Conservation (phyloP, 2,888 invertebrate species). For the Hydrotaea diabolus region DNA sequence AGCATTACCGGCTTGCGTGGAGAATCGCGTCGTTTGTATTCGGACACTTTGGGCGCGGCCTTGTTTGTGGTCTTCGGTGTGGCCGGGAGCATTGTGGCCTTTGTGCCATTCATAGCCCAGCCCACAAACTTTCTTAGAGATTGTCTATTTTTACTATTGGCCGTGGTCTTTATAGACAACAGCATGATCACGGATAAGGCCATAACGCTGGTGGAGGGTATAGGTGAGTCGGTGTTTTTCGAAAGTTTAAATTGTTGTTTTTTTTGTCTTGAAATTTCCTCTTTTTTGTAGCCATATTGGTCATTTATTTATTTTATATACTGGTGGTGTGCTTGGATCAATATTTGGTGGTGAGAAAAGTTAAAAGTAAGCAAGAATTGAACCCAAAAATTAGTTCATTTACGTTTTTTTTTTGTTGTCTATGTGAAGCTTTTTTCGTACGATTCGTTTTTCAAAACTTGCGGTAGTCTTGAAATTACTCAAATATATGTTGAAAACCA, state of each 20-base stretch:
- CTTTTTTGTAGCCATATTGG: conserved; percentile 65
- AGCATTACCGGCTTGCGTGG: conserved; percentile 81
- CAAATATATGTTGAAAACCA: too few species aligned
- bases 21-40: conserved; percentile 78
- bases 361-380: conserved; percentile 66
- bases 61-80: conserved; percentile 84
- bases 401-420: too few species aligned
- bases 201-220: conserved; percentile 65
- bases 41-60: conserved; percentile 83
- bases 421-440: too few species aligned
- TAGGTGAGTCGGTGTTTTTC: conserved; percentile 40
- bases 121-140: conserved; percentile 70
- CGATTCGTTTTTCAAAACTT: too few species aligned
- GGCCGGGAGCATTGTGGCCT: conserved; percentile 82
- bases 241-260: too few species aligned
- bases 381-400: too few species aligned
- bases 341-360: conserved; percentile 59
- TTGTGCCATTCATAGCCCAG: conserved; percentile 82
- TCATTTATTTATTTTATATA: conserved; percentile 69
- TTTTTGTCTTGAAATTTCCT: conserved; percentile 15
- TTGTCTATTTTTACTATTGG: conserved; percentile 70
- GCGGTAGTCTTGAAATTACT: too few species aligned
- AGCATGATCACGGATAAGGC: conserved; percentile 63
- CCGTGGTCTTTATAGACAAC: conserved; percentile 68
- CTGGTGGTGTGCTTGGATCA: conserved; percentile 70